Evolutionary conservation across 2,888 invertebrate species (phyloP), one percentile per base, ranked within the genome.

Genomic region (Rosalia funebris): DNA sequence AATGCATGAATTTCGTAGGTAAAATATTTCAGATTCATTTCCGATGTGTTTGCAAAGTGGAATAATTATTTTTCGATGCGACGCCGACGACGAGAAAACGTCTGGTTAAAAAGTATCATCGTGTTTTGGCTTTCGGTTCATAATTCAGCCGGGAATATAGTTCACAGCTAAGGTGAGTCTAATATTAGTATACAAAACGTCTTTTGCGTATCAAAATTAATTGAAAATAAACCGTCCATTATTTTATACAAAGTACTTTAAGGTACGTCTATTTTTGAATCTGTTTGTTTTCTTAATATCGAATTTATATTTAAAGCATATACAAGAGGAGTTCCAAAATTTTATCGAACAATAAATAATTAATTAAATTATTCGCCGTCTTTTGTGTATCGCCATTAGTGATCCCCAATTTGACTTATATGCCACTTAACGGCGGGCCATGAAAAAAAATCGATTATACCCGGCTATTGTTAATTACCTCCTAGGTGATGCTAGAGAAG

Each of bases 401-500:
- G 17, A 48, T 10, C 48, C 20, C 32, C 36, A 17, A 37, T 48
- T 36, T 37, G 48, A 19, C 19, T 65, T 65, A 55, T 62, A 63
- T 56, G 59, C 62, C 58, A 59, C 61, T 66, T 59, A 58, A 57
- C 55, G 61, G 46, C 61, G 52, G 55, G 62, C 55, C 62, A 62
- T 57, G 62, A 62, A 52, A 61, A 61, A 62, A 63, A 66, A 66
- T 66, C 66, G 66, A 66, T 66, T 66, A 62, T 59, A 50, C 58
- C 46, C 31, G 20, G 47, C 53, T 57, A 58, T 57, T 69, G 69
- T 71, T 69, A 71, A 71, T 71, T 71, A 69, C 62, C 69, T 66
- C 65, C 69, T 69, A 58, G 65, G 61, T 61, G 63, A 68, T 68
- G 68, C 66, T 61, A 68, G 66, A n/a, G n/a, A 71, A 72, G 72